Evolutionary conservation across 2,888 invertebrate genomes (phyloP).

Genomic region (Protodeltote pygarga): DNA sequence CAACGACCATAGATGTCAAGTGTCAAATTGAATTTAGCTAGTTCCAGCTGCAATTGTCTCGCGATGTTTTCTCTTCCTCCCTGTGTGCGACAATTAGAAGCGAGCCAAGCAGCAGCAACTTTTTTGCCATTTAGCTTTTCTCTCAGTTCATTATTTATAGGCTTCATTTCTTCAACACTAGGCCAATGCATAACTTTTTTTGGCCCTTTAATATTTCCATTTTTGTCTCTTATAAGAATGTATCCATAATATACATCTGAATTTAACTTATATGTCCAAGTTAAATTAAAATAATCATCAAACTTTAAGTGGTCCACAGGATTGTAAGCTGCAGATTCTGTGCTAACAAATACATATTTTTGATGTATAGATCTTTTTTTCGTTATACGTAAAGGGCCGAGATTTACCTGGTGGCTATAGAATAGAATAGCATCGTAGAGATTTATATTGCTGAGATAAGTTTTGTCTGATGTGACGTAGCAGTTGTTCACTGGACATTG

Average conservation of each 20-base stretch:
- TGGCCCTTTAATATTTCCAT: conserved; percentile 56
- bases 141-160: conserved; percentile 52
- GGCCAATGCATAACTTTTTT: conserved; percentile 59
- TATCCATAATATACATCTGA: conserved; percentile 64
- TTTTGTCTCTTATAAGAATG: conserved; percentile 52
- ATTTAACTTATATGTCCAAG: conserved; percentile 65
- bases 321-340: conserved; percentile 62
- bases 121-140: conserved; percentile 54
- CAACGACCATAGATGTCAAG: conserved; percentile 66
- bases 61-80: conserved; percentile 54
- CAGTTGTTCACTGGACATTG: conserved; percentile 21
- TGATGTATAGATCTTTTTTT: conserved; percentile 14
- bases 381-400: conserved; percentile 1
- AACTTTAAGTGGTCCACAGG: conserved; percentile 51
- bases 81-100: conserved; percentile 60
- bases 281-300: conserved; percentile 66
- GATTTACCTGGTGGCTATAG: not conserved
- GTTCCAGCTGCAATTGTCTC: conserved; percentile 43
- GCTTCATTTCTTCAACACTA: conserved; percentile 53
- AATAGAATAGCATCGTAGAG: conserved; percentile 24
- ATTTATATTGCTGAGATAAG: conserved; percentile 1
- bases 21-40: conserved; percentile 49
- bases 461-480: conserved; percentile 25
- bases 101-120: conserved; percentile 69
- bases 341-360: conserved; percentile 40